Percentiles rank a stretch among this genome's conserved stretches.
Conservation (phyloP, 2,113 vertebrate genomes). For the Gadus macrocephalus region DNA sequence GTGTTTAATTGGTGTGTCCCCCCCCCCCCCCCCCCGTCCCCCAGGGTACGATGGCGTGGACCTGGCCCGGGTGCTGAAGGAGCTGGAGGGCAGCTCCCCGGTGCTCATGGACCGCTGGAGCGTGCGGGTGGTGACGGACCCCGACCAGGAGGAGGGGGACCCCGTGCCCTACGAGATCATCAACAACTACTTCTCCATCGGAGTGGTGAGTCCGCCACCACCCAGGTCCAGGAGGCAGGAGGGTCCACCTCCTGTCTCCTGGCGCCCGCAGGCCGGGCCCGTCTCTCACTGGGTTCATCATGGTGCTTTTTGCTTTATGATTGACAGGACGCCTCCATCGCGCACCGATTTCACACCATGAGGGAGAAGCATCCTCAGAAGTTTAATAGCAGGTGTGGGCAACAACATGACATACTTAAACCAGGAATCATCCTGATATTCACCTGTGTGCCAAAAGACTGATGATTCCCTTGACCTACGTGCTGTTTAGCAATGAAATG, state of each 20-base stretch:
- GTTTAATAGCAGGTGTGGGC: conserved; percentile 90
- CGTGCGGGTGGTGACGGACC: conserved; percentile 79
- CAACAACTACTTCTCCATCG: conserved; percentile 97
- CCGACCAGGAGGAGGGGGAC: conserved; percentile 79
- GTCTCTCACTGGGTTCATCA: not conserved
- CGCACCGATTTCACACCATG: conserved; percentile 90
- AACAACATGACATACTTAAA: too few relatives aligned
- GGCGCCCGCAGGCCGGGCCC: too few relatives aligned
- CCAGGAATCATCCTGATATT: too few relatives aligned
- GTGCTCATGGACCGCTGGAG: conserved; percentile 87
- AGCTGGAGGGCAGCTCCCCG: conserved; percentile 75
- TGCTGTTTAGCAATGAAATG: too few relatives aligned
- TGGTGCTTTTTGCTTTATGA: conserved; percentile 1
- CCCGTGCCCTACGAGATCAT: conserved; percentile 91
- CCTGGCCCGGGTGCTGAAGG: conserved; percentile 79
- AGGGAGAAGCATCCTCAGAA: conserved; percentile 93
- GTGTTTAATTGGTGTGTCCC: too few relatives aligned
- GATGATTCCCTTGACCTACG: too few relatives aligned
- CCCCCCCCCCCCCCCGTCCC: too few relatives aligned
- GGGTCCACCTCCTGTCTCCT: too few relatives aligned
- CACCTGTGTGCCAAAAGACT: too few relatives aligned
- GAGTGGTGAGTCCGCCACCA: conserved; percentile 77
- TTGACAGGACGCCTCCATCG: conserved; percentile 88
- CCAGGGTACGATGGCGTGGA: conserved; percentile 55
- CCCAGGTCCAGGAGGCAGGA: not conserved